Evolutionary conservation across 2,888 invertebrate genomes (phyloP).

Genomic region (Noctua fimbriata): DNA sequence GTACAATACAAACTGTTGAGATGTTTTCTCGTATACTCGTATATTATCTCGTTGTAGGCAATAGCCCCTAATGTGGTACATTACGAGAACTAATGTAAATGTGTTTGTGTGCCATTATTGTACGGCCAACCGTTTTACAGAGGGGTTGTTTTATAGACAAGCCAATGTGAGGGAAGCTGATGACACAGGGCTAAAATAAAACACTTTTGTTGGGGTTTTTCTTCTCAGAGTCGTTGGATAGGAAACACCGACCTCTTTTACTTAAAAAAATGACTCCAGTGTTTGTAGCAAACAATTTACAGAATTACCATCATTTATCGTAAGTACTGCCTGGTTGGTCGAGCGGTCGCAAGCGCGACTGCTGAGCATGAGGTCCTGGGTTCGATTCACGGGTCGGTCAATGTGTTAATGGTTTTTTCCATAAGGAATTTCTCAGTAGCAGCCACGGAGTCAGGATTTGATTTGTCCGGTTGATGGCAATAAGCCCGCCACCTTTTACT

Average conservation of each 20-base stretch:
- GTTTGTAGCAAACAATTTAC: background rate
- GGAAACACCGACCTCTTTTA: background rate
- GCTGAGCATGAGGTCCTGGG: no score
- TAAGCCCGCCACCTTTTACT: no score
- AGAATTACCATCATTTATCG: no score
- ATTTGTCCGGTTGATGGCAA: no score
- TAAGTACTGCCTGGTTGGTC: no score
- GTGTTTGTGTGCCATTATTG: slow-evolving; percentile 82
- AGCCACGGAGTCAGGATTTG: no score
- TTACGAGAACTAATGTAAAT: slow-evolving; percentile 86
- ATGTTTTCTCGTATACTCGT: slow-evolving; percentile 65
- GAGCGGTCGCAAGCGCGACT: no score
- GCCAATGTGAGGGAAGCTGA: slow-evolving; percentile 41
- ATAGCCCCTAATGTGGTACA: slow-evolving; percentile 82
- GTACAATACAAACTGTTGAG: slow-evolving; percentile 60
- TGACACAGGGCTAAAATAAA: slow-evolving; percentile 9
- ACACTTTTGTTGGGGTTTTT: background rate
- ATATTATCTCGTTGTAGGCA: slow-evolving; percentile 79
- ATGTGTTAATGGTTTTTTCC: no score
- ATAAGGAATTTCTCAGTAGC: no score
- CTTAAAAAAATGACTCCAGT: background rate
- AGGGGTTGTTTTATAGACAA: slow-evolving; percentile 64
- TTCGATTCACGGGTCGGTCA: no score
- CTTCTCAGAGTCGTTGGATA: background rate
- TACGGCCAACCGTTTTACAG: slow-evolving; percentile 70